These are phyloP conservation scores for Cerastis rubricosa DNA, from an alignment of 2,888 invertebrate species.

Conservation along the genomic window DNA sequence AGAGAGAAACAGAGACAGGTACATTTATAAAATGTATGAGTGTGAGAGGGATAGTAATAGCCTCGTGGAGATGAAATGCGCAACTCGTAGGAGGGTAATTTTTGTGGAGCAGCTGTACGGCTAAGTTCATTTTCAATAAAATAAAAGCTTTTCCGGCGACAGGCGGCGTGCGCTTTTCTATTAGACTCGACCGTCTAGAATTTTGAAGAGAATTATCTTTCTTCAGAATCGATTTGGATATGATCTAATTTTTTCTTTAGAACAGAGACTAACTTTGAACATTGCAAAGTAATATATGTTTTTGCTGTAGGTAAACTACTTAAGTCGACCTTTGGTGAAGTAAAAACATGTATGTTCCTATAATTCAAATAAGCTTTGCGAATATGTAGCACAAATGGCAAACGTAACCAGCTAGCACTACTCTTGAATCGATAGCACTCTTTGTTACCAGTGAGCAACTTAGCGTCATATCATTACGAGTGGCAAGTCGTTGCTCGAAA, in stretches of 20 bases:
- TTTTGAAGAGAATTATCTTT: slow-evolving; percentile 47
- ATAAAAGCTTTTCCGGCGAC: slow-evolving; percentile 70
- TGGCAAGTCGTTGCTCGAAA: neutral
- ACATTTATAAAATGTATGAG: slow-evolving; percentile 47
- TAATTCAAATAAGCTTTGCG: neutral
- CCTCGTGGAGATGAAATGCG: slow-evolving; percentile 71
- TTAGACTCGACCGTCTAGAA: slow-evolving; percentile 50
- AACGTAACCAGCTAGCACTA: neutral
- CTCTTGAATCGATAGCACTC: neutral
- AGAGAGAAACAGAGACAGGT: slow-evolving; percentile 34
- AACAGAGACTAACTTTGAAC: slow-evolving; percentile 2
- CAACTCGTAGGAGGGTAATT: slow-evolving; percentile 73
- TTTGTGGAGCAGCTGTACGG: slow-evolving; percentile 76
- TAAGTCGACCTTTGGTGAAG: neutral
- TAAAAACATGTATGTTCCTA: neutral
- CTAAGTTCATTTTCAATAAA: slow-evolving; percentile 80
- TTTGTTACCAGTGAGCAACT: neutral
- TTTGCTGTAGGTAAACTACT: neutral
- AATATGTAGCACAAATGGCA: no score
- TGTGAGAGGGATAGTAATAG: slow-evolving; percentile 66
- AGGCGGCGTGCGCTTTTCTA: slow-evolving; percentile 49
- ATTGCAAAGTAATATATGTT: no score
- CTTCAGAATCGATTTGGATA: slow-evolving; percentile 21
- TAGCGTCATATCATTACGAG: neutral
- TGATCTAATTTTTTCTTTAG: slow-evolving; percentile 25